phyloP scores from a whole-genome alignment of 2,797 vertebrate genomes.

The Adelosebastes latens region DNA sequence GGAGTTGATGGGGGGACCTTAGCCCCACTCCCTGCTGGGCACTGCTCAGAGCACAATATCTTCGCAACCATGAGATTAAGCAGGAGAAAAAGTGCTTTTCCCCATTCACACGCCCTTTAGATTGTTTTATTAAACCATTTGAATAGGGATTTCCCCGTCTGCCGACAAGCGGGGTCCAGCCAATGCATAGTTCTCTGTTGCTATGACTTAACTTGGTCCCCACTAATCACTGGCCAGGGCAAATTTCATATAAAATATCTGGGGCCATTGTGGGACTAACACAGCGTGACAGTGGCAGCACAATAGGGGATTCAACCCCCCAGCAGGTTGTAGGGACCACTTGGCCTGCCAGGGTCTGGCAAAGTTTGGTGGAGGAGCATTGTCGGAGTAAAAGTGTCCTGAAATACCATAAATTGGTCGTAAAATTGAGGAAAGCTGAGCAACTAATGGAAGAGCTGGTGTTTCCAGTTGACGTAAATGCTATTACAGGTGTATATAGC shows the following conservation, averaged over 20 bases:
- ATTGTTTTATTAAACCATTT: conserved; percentile 98
- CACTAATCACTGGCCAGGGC: conserved; percentile 98
- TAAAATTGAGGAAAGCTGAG: conserved; percentile 59
- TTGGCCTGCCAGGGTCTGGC: conserved; percentile 87
- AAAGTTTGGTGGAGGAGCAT: conserved; percentile 79
- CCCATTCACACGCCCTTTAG: conserved; percentile 99
- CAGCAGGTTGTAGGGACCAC: conserved; percentile 95
- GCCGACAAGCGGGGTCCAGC: conserved; percentile 90
- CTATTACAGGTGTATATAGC: conserved; percentile 3
- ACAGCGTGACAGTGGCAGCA: conserved; percentile 93
- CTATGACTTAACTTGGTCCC: conserved; percentile 99
- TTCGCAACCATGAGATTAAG: conserved; percentile 97
- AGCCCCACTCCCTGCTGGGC: conserved; percentile 90
- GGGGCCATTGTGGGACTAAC: conserved; percentile 93
- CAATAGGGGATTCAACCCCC: conserved; percentile 97
- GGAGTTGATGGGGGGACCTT: conserved; percentile 94
- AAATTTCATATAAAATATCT: conserved; percentile 99
- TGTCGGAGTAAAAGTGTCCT: conserved; percentile 71
- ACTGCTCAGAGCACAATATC: conserved; percentile 95
- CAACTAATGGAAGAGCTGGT: conserved; percentile 38
- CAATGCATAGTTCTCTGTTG: conserved; percentile 99
- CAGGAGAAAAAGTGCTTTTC: conserved; percentile 96
- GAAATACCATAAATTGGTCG: conserved; percentile 67
- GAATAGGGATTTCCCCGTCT: conserved; percentile 98
- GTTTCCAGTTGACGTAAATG: conserved; percentile 41